phyloP scores from a whole-genome alignment of 92 coral and sea anemone genomes.

The Porites lobata region DNA sequence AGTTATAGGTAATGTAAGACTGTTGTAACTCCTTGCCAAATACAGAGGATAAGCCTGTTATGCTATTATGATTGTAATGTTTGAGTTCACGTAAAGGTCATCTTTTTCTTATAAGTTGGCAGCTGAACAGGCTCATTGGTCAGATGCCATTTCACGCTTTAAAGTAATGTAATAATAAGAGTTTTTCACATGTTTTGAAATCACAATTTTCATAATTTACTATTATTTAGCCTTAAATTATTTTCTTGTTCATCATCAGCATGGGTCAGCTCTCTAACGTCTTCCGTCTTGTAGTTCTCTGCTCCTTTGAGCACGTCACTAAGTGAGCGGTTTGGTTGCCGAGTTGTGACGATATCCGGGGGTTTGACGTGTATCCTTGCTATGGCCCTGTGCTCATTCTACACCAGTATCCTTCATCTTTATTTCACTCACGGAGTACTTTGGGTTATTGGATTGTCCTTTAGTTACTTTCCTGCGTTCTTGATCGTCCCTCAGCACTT shows the following conservation, averaged over 20 bases:
- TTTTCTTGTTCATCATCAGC: constrained; percentile 21
- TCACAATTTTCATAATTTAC: too few relatives aligned
- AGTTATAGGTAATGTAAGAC: too few relatives aligned
- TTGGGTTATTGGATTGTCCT: constrained; percentile 56
- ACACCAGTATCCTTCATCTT: constrained; percentile 39
- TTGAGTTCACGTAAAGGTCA: too few relatives aligned
- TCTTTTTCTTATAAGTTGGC: too few relatives aligned
- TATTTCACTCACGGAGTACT: constrained; percentile 60
- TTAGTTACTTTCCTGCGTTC: constrained; percentile 61
- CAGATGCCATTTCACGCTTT: too few relatives aligned
- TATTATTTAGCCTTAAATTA: too few relatives aligned
- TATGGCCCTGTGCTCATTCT: constrained; percentile 49
- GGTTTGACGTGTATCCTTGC: constrained; percentile 35
- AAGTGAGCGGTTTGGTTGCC: constrained; percentile 55
- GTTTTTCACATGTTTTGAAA: too few relatives aligned
- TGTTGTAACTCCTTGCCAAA: too few relatives aligned
- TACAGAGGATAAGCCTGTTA: too few relatives aligned
- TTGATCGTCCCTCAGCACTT: constrained; percentile 15
- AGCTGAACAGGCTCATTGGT: too few relatives aligned
- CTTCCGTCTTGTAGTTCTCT: constrained; percentile 30
- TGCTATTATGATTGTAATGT: too few relatives aligned
- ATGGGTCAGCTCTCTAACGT: constrained; percentile 62
- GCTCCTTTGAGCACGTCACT: constrained; percentile 64
- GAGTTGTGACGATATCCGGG: constrained; percentile 40
- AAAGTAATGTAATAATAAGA: too few relatives aligned